Evolutionary conservation across 2,113 vertebrate species (phyloP), one percentile per base, ranked within the genome.

Genomic region (Protobothrops flavoviridis): DNA sequence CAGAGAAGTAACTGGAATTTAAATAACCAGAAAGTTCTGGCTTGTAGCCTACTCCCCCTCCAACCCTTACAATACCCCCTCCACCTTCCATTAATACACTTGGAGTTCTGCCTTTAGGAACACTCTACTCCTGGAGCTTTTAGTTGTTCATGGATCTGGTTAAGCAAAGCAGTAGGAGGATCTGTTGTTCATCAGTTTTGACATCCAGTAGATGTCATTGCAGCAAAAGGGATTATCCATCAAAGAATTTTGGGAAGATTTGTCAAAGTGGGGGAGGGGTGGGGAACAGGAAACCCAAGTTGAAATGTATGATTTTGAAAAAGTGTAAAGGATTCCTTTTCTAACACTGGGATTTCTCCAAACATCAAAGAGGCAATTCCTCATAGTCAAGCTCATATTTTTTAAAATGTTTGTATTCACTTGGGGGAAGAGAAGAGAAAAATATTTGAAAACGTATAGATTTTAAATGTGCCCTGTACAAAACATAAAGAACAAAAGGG

Each of bases 401-500:
- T 92, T 53, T 69, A 90, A 95, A 93, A 95, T 86, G 95, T 94
- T 92, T 95, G 56, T 94, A 92, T 95, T 96, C 93, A 92, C 94
- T 94, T 96, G 89, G 21, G 57, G 92, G 81, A 74, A 95, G 93
- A 93, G 92, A 95, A 56, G 91, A 96, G 91, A 95, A 95, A 93
- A 89, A 48, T 91, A 39, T 0, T n/a, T 29, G 17, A 50, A 87
- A 95, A 43, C 90, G 85, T 13, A 89, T 92, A 55, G 53, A 86
- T 93, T 96, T 91, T 95, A 33, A 69, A 17, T 48, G 93, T 91
- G 90, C 74, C 95, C 90, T 56, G n/a, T 91, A 0, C 91, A 90
- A 95, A 96, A 96, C 93, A 96, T 53, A 55, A 95, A 95, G 94
- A 92, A 92, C 93, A 95, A 92, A 95, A 95, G 94, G 93, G 94